Evolutionary conservation across 1,140 invertebrate genomes (phyloP).

Genomic region (Eumeta japonica): DNA sequence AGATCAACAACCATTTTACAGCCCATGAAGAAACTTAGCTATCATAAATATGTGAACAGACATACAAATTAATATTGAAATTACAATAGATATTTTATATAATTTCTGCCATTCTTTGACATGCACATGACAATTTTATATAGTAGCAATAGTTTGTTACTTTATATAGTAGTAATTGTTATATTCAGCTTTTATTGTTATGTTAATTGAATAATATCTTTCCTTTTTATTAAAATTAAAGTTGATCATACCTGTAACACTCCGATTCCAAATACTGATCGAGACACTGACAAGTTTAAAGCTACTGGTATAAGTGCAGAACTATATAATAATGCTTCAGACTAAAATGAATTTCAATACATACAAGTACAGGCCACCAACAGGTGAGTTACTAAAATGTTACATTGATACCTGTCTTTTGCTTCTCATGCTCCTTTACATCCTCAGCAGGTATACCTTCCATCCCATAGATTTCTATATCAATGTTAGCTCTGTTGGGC

Average conservation of each 20-base stretch:
- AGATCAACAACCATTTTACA: too few species aligned
- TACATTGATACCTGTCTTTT: constrained; percentile 66
- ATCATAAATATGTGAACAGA: too few species aligned
- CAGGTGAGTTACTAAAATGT: neutral
- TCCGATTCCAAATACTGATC: too few species aligned
- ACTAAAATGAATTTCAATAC: too few species aligned
- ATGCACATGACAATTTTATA: constrained; percentile 1
- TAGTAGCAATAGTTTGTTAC: too few species aligned
- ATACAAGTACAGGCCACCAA: too few species aligned
- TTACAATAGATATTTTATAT: neutral
- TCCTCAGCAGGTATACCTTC: constrained; percentile 98
- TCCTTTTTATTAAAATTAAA: neutral
- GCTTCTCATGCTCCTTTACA: constrained; percentile 89
- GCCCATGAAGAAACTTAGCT: too few species aligned
- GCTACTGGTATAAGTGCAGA: too few species aligned
- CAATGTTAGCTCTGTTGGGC: constrained; percentile 96
- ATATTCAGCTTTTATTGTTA: neutral
- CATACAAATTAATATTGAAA: neutral
- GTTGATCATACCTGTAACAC: neutral
- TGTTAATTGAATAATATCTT: neutral
- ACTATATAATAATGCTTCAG: too few species aligned
- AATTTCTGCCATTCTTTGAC: neutral
- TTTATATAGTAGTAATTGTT: neutral
- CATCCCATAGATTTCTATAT: constrained; percentile 99
- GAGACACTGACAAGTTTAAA: too few species aligned